Base-by-base conservation (phyloP, 2,113 vertebrate species). In the Ammospiza nelsoni region DNA sequence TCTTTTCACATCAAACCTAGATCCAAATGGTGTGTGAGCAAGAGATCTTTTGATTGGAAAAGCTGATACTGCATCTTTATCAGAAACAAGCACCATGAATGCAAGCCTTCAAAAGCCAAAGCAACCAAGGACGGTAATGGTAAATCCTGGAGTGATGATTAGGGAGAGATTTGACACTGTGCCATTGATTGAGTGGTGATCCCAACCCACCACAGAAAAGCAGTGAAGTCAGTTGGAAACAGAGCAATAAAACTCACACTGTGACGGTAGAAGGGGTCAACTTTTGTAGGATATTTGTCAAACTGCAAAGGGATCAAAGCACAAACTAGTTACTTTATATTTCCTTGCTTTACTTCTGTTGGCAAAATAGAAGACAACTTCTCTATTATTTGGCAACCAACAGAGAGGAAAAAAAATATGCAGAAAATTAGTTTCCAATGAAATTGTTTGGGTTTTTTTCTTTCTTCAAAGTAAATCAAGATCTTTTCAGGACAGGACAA, bases 201-300 rank as follows among this genome's bases (percentile, higher is more conserved):
- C 94, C 96, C 87, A 91, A 90, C 96, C 97, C 97, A 89, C 86
- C 73, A 97, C 91, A 96, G 94, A 96, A 96, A 97, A 96, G 97
- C 86, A 72, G 91, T 92, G 41, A 97, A 97, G 90, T 54, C 87
- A 86, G 89, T 96, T 78, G 96, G 87, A 84, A 97, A 97, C 84
- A 95, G 80, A 96, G 96, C 61, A 97, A 84, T 33, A 46, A 87
- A 98, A 99, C 99, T 99, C 98, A 99, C 99, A 97, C 99, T 99
- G 99, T 99, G 99, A 98, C 99, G 98, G 99, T 99, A 99, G 99
- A 99, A 99, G 96, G 99, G 99, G 98, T 99, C 99, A 94, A 99
- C 99, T 98, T 99, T 99, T 97, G 99, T 99, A 97, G 99, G 99
- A 97, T 98, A 99, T 99, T 99, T 99, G 94, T 99, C 99, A 99